phyloP scores from a whole-genome alignment of 2,888 invertebrate species.

The Subacronicta megacephala region DNA sequence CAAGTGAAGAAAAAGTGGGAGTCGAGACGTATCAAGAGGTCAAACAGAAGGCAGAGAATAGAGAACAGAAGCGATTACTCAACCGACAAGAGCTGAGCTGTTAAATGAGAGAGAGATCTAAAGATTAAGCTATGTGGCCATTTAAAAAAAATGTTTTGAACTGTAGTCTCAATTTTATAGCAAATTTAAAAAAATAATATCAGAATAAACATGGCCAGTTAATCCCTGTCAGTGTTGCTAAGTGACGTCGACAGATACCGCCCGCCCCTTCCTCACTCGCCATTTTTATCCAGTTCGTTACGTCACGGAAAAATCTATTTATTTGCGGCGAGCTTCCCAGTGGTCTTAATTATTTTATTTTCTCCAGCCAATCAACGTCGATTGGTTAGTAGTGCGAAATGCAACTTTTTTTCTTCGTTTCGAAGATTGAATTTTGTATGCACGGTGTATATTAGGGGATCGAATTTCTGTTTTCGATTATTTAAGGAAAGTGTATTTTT shows the following conservation, averaged over 20 bases:
- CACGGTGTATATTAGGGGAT: neutral
- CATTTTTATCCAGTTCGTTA: slow-evolving; percentile 42
- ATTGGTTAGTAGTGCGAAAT: slow-evolving; percentile 10
- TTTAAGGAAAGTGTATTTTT: neutral
- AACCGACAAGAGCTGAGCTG: too few relatives aligned
- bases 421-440: slow-evolving; percentile 10
- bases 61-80: too few relatives aligned
- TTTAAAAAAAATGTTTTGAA: too few relatives aligned
- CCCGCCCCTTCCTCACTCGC: neutral
- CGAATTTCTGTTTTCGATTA: neutral
- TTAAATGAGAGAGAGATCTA: too few relatives aligned
- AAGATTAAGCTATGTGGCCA: too few relatives aligned
- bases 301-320: slow-evolving; percentile 45
- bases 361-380: slow-evolving; percentile 37
- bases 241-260: slow-evolving; percentile 25
- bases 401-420: slow-evolving; percentile 2
- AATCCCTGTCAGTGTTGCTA: slow-evolving; percentile 22
- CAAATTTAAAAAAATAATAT: too few relatives aligned
- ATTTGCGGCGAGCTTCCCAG: slow-evolving; percentile 22
- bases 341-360: slow-evolving; percentile 38
- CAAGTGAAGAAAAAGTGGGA: too few relatives aligned
- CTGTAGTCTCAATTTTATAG: too few relatives aligned
- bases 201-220: slow-evolving; percentile 44
- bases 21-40: too few relatives aligned
- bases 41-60: too few relatives aligned